A percentile compares a stretch with the other conserved stretches of the same genome.
These are phyloP conservation scores for Cephus spinipes DNA, from an alignment of 2,888 invertebrate species.

Conservation along the genomic window DNA sequence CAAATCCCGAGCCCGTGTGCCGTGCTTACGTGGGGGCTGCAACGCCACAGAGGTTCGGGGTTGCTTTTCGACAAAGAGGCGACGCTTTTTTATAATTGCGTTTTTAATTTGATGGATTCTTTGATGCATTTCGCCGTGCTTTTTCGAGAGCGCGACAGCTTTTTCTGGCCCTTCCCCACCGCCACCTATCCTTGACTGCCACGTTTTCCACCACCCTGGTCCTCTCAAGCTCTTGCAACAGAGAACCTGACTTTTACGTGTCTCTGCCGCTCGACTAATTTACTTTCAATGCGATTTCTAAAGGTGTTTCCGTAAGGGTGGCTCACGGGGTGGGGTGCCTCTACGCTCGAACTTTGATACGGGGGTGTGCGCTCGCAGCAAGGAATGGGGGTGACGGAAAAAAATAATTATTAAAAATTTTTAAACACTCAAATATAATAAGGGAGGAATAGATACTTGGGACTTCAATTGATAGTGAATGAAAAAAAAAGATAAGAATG, in stretches of 20 bases:
- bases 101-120: slow-evolving; percentile 65
- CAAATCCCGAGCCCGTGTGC: neutral
- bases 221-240: neutral
- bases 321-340: slow-evolving; percentile 19
- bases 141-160: slow-evolving; percentile 37
- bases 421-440: neutral
- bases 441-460: neutral
- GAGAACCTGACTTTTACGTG: slow-evolving; percentile 9
- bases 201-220: slow-evolving; percentile 1
- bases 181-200: neutral
- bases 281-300: slow-evolving; percentile 47
- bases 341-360: neutral
- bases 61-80: slow-evolving; percentile 59
- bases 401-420: neutral
- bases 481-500: neutral
- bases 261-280: slow-evolving; percentile 39
- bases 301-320: slow-evolving; percentile 29
- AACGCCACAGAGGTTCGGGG: slow-evolving; percentile 20
- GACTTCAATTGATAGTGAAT: neutral
- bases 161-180: slow-evolving; percentile 27
- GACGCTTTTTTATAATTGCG: slow-evolving; percentile 63
- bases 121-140: slow-evolving; percentile 54
- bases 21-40: slow-evolving; percentile 15
- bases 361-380: slow-evolving; percentile 1
- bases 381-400: neutral